Evolutionary conservation across 2,888 invertebrate species (phyloP), one percentile per base, ranked within the genome.

Genomic region (Campoplex capitator): DNA sequence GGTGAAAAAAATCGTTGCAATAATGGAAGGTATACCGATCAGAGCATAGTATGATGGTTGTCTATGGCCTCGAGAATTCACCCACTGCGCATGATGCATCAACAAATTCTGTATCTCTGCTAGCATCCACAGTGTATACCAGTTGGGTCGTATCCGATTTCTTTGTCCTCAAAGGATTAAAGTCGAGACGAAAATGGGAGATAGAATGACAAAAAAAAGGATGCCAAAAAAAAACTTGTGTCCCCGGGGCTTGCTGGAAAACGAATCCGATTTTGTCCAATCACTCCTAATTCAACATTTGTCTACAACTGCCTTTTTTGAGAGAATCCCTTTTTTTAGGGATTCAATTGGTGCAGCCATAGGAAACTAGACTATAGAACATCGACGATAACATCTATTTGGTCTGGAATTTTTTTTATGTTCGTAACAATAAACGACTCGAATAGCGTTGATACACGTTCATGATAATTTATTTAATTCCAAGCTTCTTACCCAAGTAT

Each of bases 81-180:
- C 68, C 82, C 68, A 70, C 82, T 54, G 28, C 18, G 48, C 48
- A 67, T 62, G 45, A 28, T 8, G 28, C 6, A 38, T 56, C 23
- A n/a, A 56, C 23, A 9, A 8, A 56, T 56, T 56, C 23, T 23
- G 35, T 48, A 76, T 32, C 23, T 67, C 73, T 58, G 48, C 56
- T 45, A 75, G 78, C 51, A 51, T 54, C 0, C 23, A 54, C 51
- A 68, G 74, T 23, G 23, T 23, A 23, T 62, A 23, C 58, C 48
- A 82, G 73, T 74, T 75, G 78, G 75, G 48, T 68, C n/a, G 28
- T 42, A 51, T 67, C 35, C 71, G 54, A 70, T 85, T 85, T 74
- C 80, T 85, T 83, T 85, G 82, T 85, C 78, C 82, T 78, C 82
- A 75, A 83, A 85, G 82, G 82, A 83, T 85, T 85, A 75, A 85